These are phyloP conservation scores for Hydrotaea cyrtoneurina DNA, from an alignment of 2,888 invertebrate genomes.

Conservation along the genomic window DNA sequence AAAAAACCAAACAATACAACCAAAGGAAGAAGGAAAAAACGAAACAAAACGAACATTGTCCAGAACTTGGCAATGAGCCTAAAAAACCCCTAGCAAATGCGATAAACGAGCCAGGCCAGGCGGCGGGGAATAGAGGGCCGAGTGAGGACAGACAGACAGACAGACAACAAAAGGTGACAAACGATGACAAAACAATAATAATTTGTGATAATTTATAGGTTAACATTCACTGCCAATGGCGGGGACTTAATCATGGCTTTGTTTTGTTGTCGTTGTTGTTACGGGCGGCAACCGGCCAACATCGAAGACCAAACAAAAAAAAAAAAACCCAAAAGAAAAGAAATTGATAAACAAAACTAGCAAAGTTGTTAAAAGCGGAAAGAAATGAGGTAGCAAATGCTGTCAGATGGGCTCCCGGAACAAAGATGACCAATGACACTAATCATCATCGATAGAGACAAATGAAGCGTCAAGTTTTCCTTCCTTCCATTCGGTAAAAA, in stretches of 20 bases:
- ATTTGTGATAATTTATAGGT: conserved; percentile 57
- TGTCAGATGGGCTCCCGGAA: background rate
- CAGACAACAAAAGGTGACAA: conserved; percentile 54
- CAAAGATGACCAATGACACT: conserved; percentile 13
- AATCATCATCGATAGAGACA: background rate
- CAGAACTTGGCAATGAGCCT: no score
- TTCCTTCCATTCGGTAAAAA: background rate
- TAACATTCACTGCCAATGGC: background rate
- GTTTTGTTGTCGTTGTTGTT: background rate
- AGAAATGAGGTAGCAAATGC: background rate
- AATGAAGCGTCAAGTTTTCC: conserved; percentile 17
- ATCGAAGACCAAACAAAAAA: no score
- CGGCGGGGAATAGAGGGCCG: background rate
- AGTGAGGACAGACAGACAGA: background rate
- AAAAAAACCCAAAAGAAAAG: no score
- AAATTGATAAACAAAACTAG: background rate
- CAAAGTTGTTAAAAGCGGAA: background rate
- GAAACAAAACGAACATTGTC: background rate
- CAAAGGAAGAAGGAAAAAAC: background rate
- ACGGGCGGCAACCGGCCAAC: background rate
- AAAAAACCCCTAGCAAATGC: conserved; percentile 26
- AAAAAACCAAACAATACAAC: no score
- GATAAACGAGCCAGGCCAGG: background rate
- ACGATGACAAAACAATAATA: conserved; percentile 60
- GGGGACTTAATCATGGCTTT: conserved; percentile 7